Percentiles rank a stretch among this genome's conserved stretches.
phyloP scores from a whole-genome alignment of 2,888 invertebrate genomes.

The Mactromeris polynyma region DNA sequence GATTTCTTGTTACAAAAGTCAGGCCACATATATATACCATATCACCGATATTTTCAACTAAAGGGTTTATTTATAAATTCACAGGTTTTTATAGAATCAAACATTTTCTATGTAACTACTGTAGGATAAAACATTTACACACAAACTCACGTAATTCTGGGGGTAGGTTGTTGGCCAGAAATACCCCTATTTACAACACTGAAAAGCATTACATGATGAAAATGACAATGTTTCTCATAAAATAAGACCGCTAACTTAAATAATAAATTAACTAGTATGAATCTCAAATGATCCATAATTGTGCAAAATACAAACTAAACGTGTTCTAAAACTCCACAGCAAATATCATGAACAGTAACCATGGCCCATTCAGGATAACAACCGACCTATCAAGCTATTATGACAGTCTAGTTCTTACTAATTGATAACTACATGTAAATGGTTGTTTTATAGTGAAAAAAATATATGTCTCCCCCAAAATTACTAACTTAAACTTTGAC shows the following conservation, averaged over 20 bases:
- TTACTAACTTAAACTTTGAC: too few relatives aligned
- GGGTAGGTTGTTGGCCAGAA: conserved; percentile 32
- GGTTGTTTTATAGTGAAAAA: too few relatives aligned
- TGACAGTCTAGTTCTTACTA: too few relatives aligned
- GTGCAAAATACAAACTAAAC: background rate
- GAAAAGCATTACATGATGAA: conserved; percentile 35
- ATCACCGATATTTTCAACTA: background rate
- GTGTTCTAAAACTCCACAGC: background rate
- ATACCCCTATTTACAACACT: conserved; percentile 36
- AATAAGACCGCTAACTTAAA: background rate
- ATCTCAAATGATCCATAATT: background rate
- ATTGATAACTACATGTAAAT: too few relatives aligned
- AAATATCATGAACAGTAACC: too few relatives aligned
- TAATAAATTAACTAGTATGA: background rate
- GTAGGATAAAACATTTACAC: background rate
- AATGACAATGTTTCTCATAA: background rate
- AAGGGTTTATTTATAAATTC: background rate
- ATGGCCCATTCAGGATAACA: too few relatives aligned
- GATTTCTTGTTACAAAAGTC: too few relatives aligned
- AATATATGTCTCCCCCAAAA: too few relatives aligned
- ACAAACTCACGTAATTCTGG: conserved; percentile 47
- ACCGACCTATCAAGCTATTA: too few relatives aligned
- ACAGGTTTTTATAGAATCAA: background rate
- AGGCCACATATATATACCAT: background rate
- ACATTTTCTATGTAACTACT: background rate